These are phyloP conservation scores for Ametastegia equiseti DNA, from an alignment of 2,888 invertebrate species.

Conservation along the genomic window DNA sequence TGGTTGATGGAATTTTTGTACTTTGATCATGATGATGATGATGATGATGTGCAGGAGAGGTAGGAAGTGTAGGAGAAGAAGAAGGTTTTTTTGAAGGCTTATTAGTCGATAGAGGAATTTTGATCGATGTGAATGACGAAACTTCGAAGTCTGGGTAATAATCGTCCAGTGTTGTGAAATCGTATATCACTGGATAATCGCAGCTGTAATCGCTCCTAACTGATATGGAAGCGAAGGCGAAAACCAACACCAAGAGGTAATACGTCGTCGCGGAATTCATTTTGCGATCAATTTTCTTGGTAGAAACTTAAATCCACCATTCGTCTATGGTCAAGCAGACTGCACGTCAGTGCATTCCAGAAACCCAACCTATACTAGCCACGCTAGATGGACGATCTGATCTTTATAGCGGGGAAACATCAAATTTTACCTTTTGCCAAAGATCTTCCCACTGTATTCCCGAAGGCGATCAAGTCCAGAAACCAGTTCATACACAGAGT, in stretches of 20 bases:
- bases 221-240: background rate
- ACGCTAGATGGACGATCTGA: background rate
- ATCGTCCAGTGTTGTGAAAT: background rate
- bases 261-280: background rate
- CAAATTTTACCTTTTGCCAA: slow-evolving; percentile 15
- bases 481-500: slow-evolving; percentile 21
- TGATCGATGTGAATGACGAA: background rate
- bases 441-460: background rate
- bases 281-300: background rate
- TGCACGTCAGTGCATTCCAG: background rate
- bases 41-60: no score
- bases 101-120: background rate
- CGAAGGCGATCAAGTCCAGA: slow-evolving; percentile 10
- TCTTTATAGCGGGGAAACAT: slow-evolving; percentile 16
- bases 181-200: background rate
- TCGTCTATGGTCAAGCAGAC: background rate
- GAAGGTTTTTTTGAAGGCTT: no score
- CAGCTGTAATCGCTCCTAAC: background rate
- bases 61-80: no score
- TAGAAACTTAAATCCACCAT: background rate
- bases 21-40: background rate
- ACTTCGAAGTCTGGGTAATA: background rate
- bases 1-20: background rate
- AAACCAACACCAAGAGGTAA: background rate
- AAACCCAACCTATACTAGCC: slow-evolving; percentile 17